Evolutionary conservation across 53 echinoderm and acorn worm species (phyloP), one percentile per base, ranked within the genome.

Genomic region (Henricia sp.): DNA sequence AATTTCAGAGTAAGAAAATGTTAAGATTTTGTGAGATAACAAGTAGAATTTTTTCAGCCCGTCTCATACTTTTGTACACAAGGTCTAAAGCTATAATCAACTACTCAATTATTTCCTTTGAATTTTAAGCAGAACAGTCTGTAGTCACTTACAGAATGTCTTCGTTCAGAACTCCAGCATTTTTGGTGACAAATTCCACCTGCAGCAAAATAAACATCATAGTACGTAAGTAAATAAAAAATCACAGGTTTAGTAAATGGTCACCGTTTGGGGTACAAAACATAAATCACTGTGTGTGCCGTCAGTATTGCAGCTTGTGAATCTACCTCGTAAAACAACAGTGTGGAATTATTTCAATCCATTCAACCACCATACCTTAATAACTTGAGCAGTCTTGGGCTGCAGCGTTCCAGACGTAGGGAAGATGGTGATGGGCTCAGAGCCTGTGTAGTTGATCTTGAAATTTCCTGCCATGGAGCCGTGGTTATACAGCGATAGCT

Each of bases 141-240:
- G 66, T 71, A 13, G 57, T 14, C 51, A 97, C 99, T 95, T 82
- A 99, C 99, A 76, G 60, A 8, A 92, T 91, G 84, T 95, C 82
- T 87, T 95, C 99, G 52, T 92, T 84, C 27, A 99, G 52, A 42
- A 63, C 54, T 59, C 99, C 99, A 72, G 90, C 75, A 73, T 76
- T 90, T 60, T 95, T 99, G 64, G 92, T 83, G 1, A 99, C 95
- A 92, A 95, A 99, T 83, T 99, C 99, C 86, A 99, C 87, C 99
- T 99, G 65, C 1, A 68, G 87, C 28, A 68, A 67, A 58, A 71
- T 38, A 70, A 71, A 71, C 80, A n/a, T 21, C 39, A 84, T 41
- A 6, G n/a, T n/a, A 38, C 0, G 29, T 16, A 9, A 6, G 26
- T 35, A 13, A 3, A 35, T 29, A 19, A 27, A 36, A 12, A 34